Evolutionary conservation across 2,888 invertebrate genomes (phyloP).

Genomic region (Pharmacophagus antenor): DNA sequence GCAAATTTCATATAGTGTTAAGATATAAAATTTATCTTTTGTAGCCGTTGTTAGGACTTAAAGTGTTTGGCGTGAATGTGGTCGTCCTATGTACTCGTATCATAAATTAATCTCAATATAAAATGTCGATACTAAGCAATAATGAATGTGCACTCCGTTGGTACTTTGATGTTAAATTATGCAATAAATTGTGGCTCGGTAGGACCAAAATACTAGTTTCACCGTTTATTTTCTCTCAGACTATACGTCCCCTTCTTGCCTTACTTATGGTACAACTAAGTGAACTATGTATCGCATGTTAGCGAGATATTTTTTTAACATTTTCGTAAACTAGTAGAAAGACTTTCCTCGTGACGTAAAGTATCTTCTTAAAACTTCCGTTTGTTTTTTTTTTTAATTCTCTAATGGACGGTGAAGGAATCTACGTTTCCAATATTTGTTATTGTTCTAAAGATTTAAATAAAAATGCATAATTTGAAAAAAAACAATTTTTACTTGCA

Average conservation of each 20-base stretch:
- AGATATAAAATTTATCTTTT: neutral
- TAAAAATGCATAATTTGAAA: slow-evolving; percentile 50
- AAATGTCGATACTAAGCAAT: neutral
- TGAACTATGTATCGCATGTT: neutral
- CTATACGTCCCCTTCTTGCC: neutral
- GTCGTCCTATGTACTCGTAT: neutral
- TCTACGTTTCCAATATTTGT: slow-evolving; percentile 64
- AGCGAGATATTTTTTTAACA: neutral
- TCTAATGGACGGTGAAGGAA: slow-evolving; percentile 58
- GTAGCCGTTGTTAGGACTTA: neutral
- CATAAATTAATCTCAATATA: too few species aligned
- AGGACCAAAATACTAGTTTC: neutral
- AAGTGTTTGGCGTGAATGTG: neutral
- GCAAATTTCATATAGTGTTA: too few species aligned
- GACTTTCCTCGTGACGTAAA: neutral
- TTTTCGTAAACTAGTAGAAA: neutral
- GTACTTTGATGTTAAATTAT: neutral
- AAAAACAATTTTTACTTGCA: slow-evolving; percentile 28
- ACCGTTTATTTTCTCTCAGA: neutral
- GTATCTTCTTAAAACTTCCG: neutral
- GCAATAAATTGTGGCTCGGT: neutral
- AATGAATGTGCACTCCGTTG: neutral
- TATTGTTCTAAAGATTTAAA: slow-evolving; percentile 65
- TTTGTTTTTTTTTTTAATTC: neutral
- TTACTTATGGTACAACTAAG: slow-evolving; percentile 3